These are phyloP conservation scores for Capreolus pygargus DNA, from an alignment of 2,113 vertebrate genomes.

Conservation along the genomic window DNA sequence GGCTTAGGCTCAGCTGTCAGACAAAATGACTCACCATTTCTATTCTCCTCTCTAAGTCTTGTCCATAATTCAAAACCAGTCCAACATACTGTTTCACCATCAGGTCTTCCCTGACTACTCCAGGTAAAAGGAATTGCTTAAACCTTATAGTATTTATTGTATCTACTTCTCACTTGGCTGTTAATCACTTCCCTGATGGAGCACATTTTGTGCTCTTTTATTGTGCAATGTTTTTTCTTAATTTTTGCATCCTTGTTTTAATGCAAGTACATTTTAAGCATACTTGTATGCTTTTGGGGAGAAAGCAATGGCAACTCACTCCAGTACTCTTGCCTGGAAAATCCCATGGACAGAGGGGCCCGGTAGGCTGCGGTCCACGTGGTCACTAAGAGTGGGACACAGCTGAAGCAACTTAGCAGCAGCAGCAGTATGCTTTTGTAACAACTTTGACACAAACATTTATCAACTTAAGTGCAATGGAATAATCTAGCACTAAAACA, in stretches of 20 bases:
- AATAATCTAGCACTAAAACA: neutral
- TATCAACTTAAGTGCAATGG: neutral
- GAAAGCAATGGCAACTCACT: neutral
- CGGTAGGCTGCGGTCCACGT: neutral
- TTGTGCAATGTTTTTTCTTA: neutral
- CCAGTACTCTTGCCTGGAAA: neutral
- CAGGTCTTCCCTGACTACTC: neutral
- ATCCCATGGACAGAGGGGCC: neutral
- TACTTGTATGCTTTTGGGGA: neutral
- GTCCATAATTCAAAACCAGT: neutral
- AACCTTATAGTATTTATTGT: neutral
- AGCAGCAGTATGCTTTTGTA: neutral
- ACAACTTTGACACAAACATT: neutral
- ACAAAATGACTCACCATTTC: neutral
- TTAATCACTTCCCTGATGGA: neutral
- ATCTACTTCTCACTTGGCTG: neutral
- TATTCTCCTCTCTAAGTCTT: neutral
- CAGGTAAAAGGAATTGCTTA: neutral
- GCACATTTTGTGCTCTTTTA: neutral
- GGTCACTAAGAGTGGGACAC: neutral
- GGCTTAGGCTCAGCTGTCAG: neutral
- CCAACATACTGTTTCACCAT: neutral
- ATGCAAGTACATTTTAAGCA: neutral
- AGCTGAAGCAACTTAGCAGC: neutral
- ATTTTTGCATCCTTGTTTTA: neutral